Conservation (phyloP, 2,113 vertebrate genomes). For the Aramus guarauna region DNA sequence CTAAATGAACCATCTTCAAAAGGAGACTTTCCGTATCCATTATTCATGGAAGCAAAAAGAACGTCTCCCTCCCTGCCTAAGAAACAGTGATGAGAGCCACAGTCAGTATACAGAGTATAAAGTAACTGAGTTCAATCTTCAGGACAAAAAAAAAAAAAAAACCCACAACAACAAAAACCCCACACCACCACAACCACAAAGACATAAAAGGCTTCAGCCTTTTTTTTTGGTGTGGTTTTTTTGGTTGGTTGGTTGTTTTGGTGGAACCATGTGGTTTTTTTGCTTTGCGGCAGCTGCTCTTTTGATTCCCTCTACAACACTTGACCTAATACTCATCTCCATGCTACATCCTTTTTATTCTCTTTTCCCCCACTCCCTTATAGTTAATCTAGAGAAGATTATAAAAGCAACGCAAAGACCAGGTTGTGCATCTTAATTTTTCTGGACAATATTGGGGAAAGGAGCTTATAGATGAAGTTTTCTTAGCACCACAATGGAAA, state of each 20-base stretch:
- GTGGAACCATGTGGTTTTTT: rapidly evolving
- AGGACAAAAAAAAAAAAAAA: too few relatives aligned
- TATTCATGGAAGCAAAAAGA: neutral
- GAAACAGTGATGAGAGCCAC: neutral
- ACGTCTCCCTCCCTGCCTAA: neutral
- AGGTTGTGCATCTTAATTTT: neutral
- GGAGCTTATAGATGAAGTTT: neutral
- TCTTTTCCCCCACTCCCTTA: neutral
- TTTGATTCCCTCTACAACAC: neutral
- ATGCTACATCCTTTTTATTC: neutral
- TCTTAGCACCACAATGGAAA: neutral
- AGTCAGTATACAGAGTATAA: neutral
- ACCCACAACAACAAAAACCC: too few relatives aligned
- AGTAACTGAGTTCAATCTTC: neutral
- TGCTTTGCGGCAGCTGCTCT: neutral
- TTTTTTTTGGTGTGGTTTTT: neutral
- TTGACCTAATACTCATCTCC: neutral
- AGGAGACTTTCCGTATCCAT: neutral
- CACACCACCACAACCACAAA: neutral
- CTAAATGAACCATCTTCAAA: neutral
- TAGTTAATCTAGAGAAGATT: constrained; percentile 18
- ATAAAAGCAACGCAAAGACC: neutral
- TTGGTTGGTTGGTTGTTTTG: neutral
- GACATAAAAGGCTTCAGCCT: neutral
- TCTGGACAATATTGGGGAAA: neutral